These are phyloP conservation scores for Mesorhabditis spiculigera DNA, from an alignment of 2,888 invertebrate genomes.

Conservation along the genomic window DNA sequence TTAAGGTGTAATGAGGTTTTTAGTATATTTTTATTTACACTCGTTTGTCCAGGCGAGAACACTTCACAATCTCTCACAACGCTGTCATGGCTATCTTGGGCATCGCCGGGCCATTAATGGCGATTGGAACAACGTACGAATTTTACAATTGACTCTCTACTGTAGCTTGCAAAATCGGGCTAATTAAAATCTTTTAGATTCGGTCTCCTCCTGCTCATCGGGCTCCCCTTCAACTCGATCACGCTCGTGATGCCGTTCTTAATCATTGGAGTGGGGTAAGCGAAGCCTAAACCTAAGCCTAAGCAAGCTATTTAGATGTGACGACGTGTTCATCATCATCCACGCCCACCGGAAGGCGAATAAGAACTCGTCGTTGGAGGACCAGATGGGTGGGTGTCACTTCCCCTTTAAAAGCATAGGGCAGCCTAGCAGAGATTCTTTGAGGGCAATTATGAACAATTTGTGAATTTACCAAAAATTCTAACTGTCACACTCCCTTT, in stretches of 20 bases:
- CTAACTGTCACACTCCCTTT: too few relatives aligned
- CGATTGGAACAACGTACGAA: constrained; percentile 28
- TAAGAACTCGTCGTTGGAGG: constrained; percentile 29
- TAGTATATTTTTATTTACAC: background rate
- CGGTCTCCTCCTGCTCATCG: constrained; percentile 38
- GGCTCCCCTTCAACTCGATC: constrained; percentile 46
- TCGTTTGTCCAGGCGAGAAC: constrained; percentile 21
- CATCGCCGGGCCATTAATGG: constrained; percentile 43
- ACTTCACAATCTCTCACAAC: constrained; percentile 31
- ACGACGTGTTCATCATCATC: constrained; percentile 50
- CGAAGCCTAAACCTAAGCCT: too few relatives aligned
- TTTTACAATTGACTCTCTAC: constrained; percentile 2
- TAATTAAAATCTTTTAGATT: constrained; percentile 30
- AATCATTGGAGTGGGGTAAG: constrained; percentile 44
- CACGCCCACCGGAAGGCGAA: constrained; percentile 45
- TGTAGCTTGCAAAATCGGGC: too few relatives aligned
- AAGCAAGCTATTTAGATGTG: constrained; percentile 18
- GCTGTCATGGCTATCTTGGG: constrained; percentile 42
- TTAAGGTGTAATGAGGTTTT: too few relatives aligned
- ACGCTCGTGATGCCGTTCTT: constrained; percentile 50
- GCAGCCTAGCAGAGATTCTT: background rate
- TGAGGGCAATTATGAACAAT: too few relatives aligned
- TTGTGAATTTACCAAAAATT: too few relatives aligned
- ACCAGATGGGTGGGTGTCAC: constrained; percentile 30
- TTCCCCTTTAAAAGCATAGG: background rate